Evolutionary conservation across 2,113 vertebrate species (phyloP).

Genomic region (Aleadryas rufinucha): DNA sequence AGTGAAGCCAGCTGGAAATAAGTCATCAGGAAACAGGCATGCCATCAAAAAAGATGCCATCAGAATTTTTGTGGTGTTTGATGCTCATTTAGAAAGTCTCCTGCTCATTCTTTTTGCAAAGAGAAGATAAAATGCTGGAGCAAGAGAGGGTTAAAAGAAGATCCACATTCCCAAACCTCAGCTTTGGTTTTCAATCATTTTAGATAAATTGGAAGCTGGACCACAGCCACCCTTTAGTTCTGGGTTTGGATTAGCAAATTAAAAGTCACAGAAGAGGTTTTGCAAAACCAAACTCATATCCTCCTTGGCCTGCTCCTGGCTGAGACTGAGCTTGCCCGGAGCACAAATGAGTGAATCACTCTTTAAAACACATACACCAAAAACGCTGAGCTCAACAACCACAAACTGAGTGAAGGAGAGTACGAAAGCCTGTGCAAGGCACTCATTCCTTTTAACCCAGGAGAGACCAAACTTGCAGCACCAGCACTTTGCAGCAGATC

Average conservation of each 20-base stretch:
- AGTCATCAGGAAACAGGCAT: not conserved
- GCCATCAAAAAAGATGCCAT: not conserved
- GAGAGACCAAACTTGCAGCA: not conserved
- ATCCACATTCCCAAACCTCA: not conserved
- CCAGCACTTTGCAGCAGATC: not conserved
- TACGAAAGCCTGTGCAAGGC: not conserved
- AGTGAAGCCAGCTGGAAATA: not conserved
- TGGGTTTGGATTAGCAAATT: slow-evolving; percentile 21
- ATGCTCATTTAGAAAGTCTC: not conserved
- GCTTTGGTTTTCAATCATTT: not conserved
- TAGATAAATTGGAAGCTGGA: not conserved
- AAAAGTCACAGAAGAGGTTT: slow-evolving; percentile 21
- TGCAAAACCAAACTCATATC: slow-evolving; percentile 21
- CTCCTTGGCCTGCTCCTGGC: not conserved
- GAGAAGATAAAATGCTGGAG: not conserved
- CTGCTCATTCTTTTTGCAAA: not conserved
- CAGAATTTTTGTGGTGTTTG: not conserved
- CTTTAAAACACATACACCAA: not conserved
- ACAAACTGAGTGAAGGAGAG: not conserved
- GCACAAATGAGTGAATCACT: not conserved
- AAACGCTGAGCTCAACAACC: slow-evolving; percentile 43
- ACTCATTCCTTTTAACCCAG: not conserved
- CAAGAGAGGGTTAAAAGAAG: not conserved
- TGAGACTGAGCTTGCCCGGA: slow-evolving; percentile 9
- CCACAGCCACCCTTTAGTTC: not conserved